phyloP scores from a whole-genome alignment of 37 sponge, comb jelly and placozoan species.

The Agelas oroides region DNA sequence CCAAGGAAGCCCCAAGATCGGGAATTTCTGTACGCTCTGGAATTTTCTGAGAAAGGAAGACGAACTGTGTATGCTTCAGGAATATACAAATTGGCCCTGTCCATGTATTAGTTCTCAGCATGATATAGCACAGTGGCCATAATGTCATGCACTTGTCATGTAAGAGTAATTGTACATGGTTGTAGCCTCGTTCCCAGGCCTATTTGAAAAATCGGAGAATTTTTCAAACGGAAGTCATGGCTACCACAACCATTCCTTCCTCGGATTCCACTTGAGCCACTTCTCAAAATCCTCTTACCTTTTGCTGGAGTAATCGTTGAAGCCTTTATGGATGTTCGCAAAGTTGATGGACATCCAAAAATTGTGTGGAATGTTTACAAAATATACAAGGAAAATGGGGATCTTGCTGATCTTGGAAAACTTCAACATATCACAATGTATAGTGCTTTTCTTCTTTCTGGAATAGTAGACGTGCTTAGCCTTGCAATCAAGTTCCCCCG shows the following conservation, averaged over 20 bases:
- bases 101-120: not conserved
- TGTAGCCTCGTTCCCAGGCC: no score
- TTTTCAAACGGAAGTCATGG: constrained; percentile 24
- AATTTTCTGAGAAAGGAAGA: constrained; percentile 60
- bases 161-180: no score
- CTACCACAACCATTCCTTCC: constrained; percentile 46
- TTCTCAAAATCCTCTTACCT: constrained; percentile 44
- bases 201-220: no score
- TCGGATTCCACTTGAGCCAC: constrained; percentile 56
- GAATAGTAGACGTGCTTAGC: constrained; percentile 51
- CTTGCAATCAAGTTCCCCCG: constrained; percentile 37
- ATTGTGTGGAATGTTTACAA: constrained; percentile 5
- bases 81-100: not conserved
- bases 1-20: constrained; percentile 79
- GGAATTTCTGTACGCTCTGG: constrained; percentile 78
- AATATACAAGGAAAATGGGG: constrained; percentile 3
- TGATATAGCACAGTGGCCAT: no score
- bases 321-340: constrained; percentile 6
- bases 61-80: not conserved
- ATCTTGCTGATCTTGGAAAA: constrained; percentile 5
- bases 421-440: constrained; percentile 76
- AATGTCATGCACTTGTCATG: no score
- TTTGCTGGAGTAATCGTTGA: constrained; percentile 57
- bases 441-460: constrained; percentile 56
- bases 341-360: constrained; percentile 13